Evolutionary conservation across 2,797 vertebrate genomes (phyloP).

Genomic region (Lithobates pipiens): DNA sequence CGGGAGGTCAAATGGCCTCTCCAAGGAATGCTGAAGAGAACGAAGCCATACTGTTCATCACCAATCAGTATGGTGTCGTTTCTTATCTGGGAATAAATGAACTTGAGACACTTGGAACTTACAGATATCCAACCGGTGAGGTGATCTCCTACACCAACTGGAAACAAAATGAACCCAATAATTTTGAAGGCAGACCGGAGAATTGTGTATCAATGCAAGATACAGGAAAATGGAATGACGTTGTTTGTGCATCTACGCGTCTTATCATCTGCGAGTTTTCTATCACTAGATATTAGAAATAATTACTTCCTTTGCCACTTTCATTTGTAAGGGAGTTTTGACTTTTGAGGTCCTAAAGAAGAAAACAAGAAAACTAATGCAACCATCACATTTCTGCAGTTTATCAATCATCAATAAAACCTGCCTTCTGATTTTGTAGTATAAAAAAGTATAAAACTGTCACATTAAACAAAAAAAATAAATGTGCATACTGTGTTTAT

Average conservation of each 20-base stretch:
- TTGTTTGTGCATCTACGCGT: constrained; percentile 7
- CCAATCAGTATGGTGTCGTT: not conserved
- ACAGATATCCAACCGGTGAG: constrained; percentile 13
- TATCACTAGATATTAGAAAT: too few species aligned
- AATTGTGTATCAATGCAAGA: constrained; percentile 9
- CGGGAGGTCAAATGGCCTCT: constrained; percentile 65
- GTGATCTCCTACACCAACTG: not conserved
- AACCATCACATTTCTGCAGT: too few species aligned
- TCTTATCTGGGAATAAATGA: constrained; percentile 13
- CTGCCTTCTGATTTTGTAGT: too few species aligned
- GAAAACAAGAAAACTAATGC: too few species aligned
- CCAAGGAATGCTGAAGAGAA: constrained; percentile 63
- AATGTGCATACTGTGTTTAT: too few species aligned
- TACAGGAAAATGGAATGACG: constrained; percentile 26
- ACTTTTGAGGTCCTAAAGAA: too few species aligned
- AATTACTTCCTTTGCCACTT: too few species aligned
- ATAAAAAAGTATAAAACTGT: too few species aligned
- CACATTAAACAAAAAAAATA: too few species aligned
- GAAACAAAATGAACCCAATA: constrained; percentile 63
- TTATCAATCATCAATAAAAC: too few species aligned
- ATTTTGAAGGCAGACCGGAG: constrained; percentile 27
- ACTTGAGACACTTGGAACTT: not conserved
- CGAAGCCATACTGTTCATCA: not conserved
- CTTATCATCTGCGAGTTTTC: constrained; percentile 49
- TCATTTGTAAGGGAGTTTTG: too few species aligned